phyloP scores from a whole-genome alignment of 2,888 invertebrate species.

The Tyria jacobaeae region DNA sequence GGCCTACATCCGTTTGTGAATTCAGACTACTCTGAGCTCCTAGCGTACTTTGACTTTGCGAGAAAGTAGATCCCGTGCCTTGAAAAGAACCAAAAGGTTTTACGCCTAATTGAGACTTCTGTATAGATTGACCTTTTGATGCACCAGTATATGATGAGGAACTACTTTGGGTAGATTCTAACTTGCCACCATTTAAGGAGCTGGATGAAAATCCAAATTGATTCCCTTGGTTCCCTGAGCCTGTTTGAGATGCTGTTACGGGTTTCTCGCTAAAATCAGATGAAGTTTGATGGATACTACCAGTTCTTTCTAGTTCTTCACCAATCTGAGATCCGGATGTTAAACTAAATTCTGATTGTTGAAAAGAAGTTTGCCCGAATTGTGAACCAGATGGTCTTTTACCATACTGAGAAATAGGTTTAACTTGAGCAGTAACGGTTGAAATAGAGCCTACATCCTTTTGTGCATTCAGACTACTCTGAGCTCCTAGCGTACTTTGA shows the following conservation, averaged over 20 bases:
- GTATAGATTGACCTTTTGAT: neutral
- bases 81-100: conserved; percentile 10
- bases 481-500: neutral
- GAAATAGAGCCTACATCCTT: conserved; percentile 8
- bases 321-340: conserved; percentile 2
- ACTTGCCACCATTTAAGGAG: neutral
- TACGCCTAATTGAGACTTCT: conserved; percentile 4
- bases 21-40: conserved; percentile 7
- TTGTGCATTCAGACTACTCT: conserved; percentile 12
- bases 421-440: neutral
- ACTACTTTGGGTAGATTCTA: neutral
- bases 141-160: neutral
- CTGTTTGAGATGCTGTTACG: no score
- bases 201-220: neutral
- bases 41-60: conserved; percentile 6
- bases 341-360: neutral
- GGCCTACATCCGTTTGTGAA: conserved; percentile 12
- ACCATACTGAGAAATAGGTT: conserved; percentile 3
- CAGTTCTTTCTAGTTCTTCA: conserved; percentile 16
- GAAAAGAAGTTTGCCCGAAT: neutral
- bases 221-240: neutral
- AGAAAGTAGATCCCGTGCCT: neutral
- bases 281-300: neutral
- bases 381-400: conserved; percentile 4
- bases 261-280: neutral